Evolutionary conservation across 2,888 invertebrate species (phyloP).

Genomic region (Melinopterus prodromus): DNA sequence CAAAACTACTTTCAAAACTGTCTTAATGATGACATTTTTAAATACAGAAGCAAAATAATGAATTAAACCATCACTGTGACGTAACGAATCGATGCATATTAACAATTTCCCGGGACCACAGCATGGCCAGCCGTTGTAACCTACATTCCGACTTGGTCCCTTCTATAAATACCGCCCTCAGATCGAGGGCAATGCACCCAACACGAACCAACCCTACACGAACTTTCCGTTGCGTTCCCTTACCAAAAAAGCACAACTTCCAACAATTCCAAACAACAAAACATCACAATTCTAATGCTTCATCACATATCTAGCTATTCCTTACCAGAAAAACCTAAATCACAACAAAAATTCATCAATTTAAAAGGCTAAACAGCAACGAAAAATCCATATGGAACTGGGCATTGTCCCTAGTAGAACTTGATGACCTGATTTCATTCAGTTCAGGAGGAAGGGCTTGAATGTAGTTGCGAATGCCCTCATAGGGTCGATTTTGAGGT

Average conservation of each 20-base stretch:
- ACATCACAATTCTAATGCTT: not conserved
- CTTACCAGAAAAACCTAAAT: not conserved
- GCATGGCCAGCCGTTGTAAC: slow-evolving; percentile 18
- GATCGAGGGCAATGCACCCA: slow-evolving; percentile 1
- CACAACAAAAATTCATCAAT: not conserved
- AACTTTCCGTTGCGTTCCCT: slow-evolving; percentile 9
- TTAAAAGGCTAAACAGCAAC: not conserved
- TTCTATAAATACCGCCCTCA: slow-evolving; percentile 10
- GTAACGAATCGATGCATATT: not conserved
- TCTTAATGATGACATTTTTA: too few relatives aligned
- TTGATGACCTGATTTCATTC: slow-evolving; percentile 21
- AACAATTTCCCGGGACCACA: slow-evolving; percentile 15
- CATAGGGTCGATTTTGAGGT: not conserved
- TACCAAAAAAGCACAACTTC: not conserved
- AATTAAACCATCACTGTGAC: not conserved
- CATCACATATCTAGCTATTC: not conserved
- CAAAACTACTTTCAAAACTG: too few relatives aligned
- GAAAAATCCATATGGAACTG: not conserved
- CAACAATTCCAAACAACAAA: not conserved
- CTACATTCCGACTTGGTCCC: slow-evolving; percentile 18
- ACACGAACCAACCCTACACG: not conserved
- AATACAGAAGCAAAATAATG: not conserved
- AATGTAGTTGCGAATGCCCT: not conserved
- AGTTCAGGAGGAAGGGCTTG: slow-evolving; percentile 9
- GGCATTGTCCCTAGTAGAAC: not conserved